phyloP scores from a whole-genome alignment of 2,797 vertebrate genomes.

The Pangasius sanitwongsei region DNA sequence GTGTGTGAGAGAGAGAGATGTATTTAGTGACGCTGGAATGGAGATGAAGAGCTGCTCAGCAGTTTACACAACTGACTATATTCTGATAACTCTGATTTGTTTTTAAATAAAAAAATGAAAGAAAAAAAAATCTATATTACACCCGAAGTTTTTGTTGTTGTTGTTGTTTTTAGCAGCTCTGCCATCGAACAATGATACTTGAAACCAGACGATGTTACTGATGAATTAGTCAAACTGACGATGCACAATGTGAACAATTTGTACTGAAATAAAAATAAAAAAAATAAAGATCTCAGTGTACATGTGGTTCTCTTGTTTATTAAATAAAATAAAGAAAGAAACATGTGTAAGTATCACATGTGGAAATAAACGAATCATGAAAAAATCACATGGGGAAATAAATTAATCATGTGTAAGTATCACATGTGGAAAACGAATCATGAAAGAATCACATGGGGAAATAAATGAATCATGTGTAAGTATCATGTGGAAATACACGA shows the following conservation, averaged over 20 bases:
- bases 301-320: background rate
- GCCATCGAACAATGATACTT: background rate
- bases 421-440: background rate
- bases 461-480: background rate
- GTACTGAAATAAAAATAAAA: background rate
- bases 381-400: background rate
- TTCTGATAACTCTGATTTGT: background rate
- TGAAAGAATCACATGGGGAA: background rate
- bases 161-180: background rate
- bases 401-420: background rate
- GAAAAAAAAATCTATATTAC: background rate
- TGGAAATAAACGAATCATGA: background rate
- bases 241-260: slow-evolving; percentile 22
- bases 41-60: background rate
- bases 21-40: background rate
- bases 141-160: background rate
- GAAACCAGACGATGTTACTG: background rate
- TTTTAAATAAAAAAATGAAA: background rate
- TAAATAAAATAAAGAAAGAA: background rate
- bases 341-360: background rate
- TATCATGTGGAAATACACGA: background rate
- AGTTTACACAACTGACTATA: background rate
- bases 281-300: too few species aligned
- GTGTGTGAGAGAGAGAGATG: background rate
- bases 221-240: background rate